These are phyloP conservation scores for Cataglyphis rosenhaueri DNA, from an alignment of 2,888 invertebrate genomes.

Conservation along the genomic window DNA sequence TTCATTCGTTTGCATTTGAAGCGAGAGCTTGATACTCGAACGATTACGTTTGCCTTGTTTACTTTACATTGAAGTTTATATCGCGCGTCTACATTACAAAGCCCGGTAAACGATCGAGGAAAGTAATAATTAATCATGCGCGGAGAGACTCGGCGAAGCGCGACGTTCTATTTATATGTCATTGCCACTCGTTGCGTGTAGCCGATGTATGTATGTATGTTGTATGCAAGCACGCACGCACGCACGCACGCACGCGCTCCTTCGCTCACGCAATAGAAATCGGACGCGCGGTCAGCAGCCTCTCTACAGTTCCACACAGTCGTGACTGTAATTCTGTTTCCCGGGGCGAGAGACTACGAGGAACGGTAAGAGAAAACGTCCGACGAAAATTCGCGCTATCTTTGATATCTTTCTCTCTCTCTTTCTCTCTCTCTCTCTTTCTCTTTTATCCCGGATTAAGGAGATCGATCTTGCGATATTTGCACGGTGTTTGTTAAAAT, in stretches of 20 bases:
- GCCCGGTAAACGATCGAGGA: conserved; percentile 14
- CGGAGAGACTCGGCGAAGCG: conserved; percentile 40
- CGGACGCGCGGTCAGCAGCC: conserved; percentile 60
- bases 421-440: background rate
- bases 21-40: background rate
- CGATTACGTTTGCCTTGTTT: background rate
- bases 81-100: background rate
- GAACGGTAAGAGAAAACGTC: conserved; percentile 18
- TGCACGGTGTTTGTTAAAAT: too few relatives aligned
- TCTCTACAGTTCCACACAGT: conserved; percentile 36
- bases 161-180: conserved; percentile 65
- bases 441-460: background rate
- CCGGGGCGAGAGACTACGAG: conserved; percentile 10
- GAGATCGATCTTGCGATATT: background rate
- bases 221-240: conserved; percentile 4
- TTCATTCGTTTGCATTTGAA: background rate
- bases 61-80: background rate
- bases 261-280: conserved; percentile 52
- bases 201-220: conserved; percentile 11
- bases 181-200: conserved; percentile 56
- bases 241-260: conserved; percentile 31
- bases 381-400: background rate
- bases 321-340: conserved; percentile 26
- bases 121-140: conserved; percentile 46
- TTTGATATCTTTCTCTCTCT: background rate